These are phyloP conservation scores for Scaptomyza pallida DNA, from an alignment of 1,140 invertebrate species.

Conservation along the genomic window DNA sequence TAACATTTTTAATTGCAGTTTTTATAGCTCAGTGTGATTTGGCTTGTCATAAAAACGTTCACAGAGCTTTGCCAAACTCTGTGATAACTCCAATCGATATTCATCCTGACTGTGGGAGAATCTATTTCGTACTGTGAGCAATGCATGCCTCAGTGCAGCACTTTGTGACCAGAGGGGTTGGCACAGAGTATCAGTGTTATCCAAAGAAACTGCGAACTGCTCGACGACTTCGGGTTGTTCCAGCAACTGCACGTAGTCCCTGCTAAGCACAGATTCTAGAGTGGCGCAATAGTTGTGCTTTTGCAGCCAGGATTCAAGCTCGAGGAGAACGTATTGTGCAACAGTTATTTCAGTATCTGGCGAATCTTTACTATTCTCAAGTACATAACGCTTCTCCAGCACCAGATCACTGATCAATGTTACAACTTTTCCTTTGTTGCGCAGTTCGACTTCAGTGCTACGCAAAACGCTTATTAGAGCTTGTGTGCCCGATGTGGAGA, in stretches of 20 bases:
- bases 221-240: slow-evolving; percentile 73
- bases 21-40: slow-evolving; percentile 66
- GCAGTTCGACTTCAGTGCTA: slow-evolving; percentile 60
- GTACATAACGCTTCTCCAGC: slow-evolving; percentile 54
- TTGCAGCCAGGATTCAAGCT: slow-evolving; percentile 66
- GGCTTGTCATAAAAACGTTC: slow-evolving; percentile 51
- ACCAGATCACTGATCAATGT: slow-evolving; percentile 75
- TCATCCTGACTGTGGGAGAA: slow-evolving; percentile 66
- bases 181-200: slow-evolving; percentile 59
- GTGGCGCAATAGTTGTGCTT: slow-evolving; percentile 56
- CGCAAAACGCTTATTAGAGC: slow-evolving; percentile 63
- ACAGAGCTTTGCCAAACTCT: slow-evolving; percentile 51
- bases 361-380: slow-evolving; percentile 43
- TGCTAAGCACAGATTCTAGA: slow-evolving; percentile 53
- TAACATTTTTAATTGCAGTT: slow-evolving; percentile 5
- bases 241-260: slow-evolving; percentile 49
- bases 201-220: slow-evolving; percentile 59
- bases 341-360: slow-evolving; percentile 33
- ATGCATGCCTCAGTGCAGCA: slow-evolving; percentile 50
- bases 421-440: slow-evolving; percentile 70
- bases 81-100: slow-evolving; percentile 66
- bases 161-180: slow-evolving; percentile 63
- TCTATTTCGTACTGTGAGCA: slow-evolving; percentile 66
- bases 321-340: slow-evolving; percentile 69
- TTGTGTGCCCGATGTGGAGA: slow-evolving; percentile 72